These are phyloP conservation scores for Drosophila lacteicornis DNA, from an alignment of 1,140 invertebrate genomes.

Conservation along the genomic window DNA sequence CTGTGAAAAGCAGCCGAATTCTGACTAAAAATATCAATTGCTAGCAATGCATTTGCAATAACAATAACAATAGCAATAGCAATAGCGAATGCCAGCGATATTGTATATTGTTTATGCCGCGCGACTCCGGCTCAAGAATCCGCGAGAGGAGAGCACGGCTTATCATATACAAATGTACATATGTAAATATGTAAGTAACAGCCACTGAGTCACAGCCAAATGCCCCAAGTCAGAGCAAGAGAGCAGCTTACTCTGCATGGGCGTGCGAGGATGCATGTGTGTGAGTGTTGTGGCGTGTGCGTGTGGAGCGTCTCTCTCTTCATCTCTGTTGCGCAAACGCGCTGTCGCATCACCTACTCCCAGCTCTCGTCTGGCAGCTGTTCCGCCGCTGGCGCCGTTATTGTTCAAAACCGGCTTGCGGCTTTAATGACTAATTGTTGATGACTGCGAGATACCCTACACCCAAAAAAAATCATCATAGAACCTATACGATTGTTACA, in stretches of 20 bases:
- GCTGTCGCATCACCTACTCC: slow-evolving; percentile 43
- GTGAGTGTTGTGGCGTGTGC: slow-evolving; percentile 14
- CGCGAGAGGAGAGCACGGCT: slow-evolving; percentile 19
- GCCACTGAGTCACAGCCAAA: slow-evolving; percentile 37
- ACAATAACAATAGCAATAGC: slow-evolving; percentile 18
- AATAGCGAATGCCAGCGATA: slow-evolving; percentile 17
- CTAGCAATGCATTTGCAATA: slow-evolving; percentile 21
- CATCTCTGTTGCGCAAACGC: slow-evolving; percentile 78
- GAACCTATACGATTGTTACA: no score
- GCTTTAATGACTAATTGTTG: slow-evolving; percentile 15
- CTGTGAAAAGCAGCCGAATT: slow-evolving; percentile 12
- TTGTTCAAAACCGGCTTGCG: slow-evolving; percentile 66
- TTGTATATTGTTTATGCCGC: slow-evolving; percentile 20
- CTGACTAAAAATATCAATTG: slow-evolving; percentile 20
- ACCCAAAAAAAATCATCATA: no score
- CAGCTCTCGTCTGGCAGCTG: slow-evolving; percentile 53
- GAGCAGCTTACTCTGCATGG: slow-evolving; percentile 33
- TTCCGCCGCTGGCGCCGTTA: slow-evolving; percentile 63
- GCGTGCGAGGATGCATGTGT: slow-evolving; percentile 11
- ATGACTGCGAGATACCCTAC: slow-evolving; percentile 39
- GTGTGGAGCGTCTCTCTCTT: slow-evolving; percentile 35
- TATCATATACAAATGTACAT: slow-evolving; percentile 9
- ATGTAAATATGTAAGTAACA: not conserved
- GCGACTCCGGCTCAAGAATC: slow-evolving; percentile 1
- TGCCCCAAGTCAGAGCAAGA: slow-evolving; percentile 52